Evolutionary conservation across 2,113 vertebrate genomes (phyloP).

Genomic region (Phyllopteryx taeniolatus): DNA sequence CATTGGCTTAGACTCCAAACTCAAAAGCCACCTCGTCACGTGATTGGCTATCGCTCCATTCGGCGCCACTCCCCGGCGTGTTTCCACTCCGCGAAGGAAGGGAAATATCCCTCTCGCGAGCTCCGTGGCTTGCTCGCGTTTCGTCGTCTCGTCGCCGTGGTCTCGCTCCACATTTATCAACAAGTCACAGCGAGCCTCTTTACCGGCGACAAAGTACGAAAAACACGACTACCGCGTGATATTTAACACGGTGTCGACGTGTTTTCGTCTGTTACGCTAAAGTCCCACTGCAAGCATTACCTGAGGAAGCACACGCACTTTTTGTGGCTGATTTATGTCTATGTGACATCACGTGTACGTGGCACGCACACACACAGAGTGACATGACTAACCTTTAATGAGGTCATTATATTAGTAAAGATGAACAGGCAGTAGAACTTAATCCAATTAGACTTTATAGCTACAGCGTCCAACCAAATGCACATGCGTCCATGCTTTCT

Average conservation of each 20-base stretch:
- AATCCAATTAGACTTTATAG: conserved; percentile 35
- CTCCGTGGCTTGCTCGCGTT: conserved; percentile 29
- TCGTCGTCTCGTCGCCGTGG: conserved; percentile 45
- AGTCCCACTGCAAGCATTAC: background rate
- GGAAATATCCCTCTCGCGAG: conserved; percentile 65
- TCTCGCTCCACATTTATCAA: conserved; percentile 58
- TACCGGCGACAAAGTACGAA: conserved; percentile 49
- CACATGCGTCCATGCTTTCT: background rate
- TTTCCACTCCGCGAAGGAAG: conserved; percentile 70
- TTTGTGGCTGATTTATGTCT: background rate
- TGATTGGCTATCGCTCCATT: conserved; percentile 60
- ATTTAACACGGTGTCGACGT: conserved; percentile 50
- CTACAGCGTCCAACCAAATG: background rate
- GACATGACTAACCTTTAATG: conserved; percentile 52
- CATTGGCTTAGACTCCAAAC: conserved; percentile 45
- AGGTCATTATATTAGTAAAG: conserved; percentile 44
- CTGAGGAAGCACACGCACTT: background rate
- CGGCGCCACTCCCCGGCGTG: conserved; percentile 39
- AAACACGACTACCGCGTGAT: conserved; percentile 62
- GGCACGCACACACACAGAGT: conserved; percentile 14
- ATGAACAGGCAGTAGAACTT: conserved; percentile 31
- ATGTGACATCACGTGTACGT: background rate
- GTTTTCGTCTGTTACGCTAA: conserved; percentile 28
- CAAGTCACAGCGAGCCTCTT: conserved; percentile 58
- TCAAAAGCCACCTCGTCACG: conserved; percentile 22